Conservation (phyloP, 2,113 vertebrate species). For the Blennius ocellaris region DNA sequence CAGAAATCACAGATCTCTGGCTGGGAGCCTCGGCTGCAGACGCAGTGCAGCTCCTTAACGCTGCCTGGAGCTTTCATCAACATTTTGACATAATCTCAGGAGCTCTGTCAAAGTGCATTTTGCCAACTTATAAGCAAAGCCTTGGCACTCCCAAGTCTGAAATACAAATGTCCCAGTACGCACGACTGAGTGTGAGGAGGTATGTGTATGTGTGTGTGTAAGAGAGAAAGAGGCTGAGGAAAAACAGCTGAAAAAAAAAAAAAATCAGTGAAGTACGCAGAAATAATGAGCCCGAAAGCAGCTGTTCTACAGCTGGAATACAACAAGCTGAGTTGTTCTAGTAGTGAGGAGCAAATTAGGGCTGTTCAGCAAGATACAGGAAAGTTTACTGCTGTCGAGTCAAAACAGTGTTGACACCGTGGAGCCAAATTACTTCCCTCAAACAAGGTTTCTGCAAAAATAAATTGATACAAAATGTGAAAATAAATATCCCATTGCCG, state of each 20-base stretch:
- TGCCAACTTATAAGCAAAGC: slow-evolving; percentile 16
- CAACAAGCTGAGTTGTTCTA: slow-evolving; percentile 43
- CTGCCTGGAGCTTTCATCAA: slow-evolving; percentile 54
- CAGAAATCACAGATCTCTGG: slow-evolving; percentile 56
- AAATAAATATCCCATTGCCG: no score
- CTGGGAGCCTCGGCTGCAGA: slow-evolving; percentile 20
- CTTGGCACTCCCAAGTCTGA: slow-evolving; percentile 15
- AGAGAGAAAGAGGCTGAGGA: slow-evolving; percentile 1
- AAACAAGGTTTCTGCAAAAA: background rate
- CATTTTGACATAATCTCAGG: slow-evolving; percentile 64
- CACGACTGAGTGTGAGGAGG: slow-evolving; percentile 16
- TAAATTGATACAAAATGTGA: background rate
- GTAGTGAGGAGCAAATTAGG: slow-evolving; percentile 55
- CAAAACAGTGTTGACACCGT: slow-evolving; percentile 10
- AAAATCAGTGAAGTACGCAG: background rate
- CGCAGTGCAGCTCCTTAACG: slow-evolving; percentile 20
- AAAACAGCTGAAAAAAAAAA: background rate
- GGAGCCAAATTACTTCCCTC: background rate
- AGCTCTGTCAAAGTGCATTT: slow-evolving; percentile 57
- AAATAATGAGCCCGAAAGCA: slow-evolving; percentile 60
- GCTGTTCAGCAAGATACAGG: slow-evolving; percentile 35
- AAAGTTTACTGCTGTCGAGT: slow-evolving; percentile 27
- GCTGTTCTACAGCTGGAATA: slow-evolving; percentile 67
- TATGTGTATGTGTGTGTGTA: background rate
- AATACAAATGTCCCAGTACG: slow-evolving; percentile 18